These are phyloP conservation scores for Macrotus californicus DNA, from an alignment of 2,113 vertebrate species.

Conservation along the genomic window DNA sequence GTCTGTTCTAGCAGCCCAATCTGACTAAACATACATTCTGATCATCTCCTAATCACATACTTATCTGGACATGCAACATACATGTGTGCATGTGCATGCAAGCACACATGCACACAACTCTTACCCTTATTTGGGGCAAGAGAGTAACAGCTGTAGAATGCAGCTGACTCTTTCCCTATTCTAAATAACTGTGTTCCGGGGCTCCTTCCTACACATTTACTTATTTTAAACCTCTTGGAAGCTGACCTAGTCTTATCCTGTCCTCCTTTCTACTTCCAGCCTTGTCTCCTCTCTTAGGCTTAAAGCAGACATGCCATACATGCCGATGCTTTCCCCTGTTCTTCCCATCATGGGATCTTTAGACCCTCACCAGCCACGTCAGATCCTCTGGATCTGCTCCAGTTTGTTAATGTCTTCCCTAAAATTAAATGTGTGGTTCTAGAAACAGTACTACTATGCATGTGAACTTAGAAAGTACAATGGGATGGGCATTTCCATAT, in stretches of 20 bases:
- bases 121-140: neutral
- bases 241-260: neutral
- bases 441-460: neutral
- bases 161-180: neutral
- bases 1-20: neutral
- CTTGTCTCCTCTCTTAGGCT: neutral
- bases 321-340: too few species aligned
- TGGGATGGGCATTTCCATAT: neutral
- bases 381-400: neutral
- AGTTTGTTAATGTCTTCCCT: neutral
- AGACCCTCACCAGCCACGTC: neutral
- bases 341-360: neutral
- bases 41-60: neutral
- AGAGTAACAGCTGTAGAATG: neutral
- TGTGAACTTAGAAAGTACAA: neutral
- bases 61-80: neutral
- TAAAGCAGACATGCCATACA: neutral
- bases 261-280: neutral
- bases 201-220: neutral
- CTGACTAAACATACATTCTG: neutral
- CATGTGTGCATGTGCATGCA: neutral
- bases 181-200: neutral
- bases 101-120: neutral
- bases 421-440: neutral
- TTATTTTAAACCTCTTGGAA: neutral